These are phyloP conservation scores for Pangasius krempfi DNA, from an alignment of 2,797 vertebrate species.

Conservation along the genomic window DNA sequence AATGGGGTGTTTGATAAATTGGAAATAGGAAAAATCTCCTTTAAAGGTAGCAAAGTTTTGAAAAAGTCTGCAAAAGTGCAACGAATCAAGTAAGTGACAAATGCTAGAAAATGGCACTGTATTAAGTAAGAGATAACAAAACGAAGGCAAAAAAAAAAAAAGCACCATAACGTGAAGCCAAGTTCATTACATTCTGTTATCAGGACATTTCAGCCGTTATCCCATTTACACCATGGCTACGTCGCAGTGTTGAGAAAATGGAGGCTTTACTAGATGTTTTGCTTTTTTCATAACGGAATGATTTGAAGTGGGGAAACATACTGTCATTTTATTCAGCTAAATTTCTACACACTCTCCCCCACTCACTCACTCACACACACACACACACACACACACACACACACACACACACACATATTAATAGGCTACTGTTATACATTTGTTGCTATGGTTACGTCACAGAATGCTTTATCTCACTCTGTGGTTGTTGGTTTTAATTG, in stretches of 20 bases:
- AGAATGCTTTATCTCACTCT: background rate
- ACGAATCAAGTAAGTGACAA: background rate
- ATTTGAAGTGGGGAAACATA: background rate
- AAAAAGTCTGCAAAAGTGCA: background rate
- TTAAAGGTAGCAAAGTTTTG: background rate
- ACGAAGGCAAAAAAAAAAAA: background rate
- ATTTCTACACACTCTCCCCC: background rate
- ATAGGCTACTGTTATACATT: background rate
- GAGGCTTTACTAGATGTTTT: background rate
- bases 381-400: background rate
- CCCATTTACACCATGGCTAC: background rate
- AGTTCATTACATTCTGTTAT: background rate
- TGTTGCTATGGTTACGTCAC: conserved; percentile 1
- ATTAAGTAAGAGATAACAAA: background rate
- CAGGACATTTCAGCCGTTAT: background rate
- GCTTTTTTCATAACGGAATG: background rate
- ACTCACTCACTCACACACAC: background rate
- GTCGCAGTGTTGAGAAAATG: background rate
- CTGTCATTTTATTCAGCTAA: background rate
- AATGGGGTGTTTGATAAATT: background rate
- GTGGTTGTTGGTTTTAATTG: background rate
- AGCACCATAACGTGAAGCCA: background rate
- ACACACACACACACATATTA: background rate
- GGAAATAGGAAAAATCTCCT: background rate
- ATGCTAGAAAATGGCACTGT: background rate